phyloP scores from a whole-genome alignment of 2,797 vertebrate genomes.

The Anabacerthia variegaticeps region DNA sequence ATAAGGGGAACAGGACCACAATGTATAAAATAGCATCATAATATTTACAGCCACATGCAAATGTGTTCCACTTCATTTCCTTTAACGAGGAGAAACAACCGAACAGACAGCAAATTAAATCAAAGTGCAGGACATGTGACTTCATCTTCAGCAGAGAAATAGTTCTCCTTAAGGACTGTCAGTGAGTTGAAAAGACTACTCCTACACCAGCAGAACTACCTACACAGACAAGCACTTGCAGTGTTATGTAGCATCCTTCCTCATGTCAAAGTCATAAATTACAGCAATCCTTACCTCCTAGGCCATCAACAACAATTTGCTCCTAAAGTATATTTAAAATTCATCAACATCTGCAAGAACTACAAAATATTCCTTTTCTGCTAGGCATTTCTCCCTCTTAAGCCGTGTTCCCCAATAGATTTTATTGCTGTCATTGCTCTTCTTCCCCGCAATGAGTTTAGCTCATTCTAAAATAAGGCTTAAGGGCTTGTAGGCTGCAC shows the following conservation, averaged over 20 bases:
- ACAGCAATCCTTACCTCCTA: neutral
- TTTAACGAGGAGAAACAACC: neutral
- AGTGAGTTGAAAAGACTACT: neutral
- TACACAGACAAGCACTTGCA: neutral
- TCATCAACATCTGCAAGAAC: neutral
- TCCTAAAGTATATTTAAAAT: conserved; percentile 6
- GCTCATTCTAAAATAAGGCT: neutral
- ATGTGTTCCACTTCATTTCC: neutral
- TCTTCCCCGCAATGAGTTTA: neutral
- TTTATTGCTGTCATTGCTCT: conserved; percentile 14
- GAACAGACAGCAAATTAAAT: neutral
- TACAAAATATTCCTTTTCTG: neutral
- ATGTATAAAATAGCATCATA: neutral
- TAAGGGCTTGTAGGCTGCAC: neutral
- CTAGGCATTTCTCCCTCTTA: neutral
- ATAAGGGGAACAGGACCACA: neutral
- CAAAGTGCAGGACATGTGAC: neutral
- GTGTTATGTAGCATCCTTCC: neutral
- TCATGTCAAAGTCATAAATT: neutral
- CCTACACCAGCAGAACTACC: neutral
- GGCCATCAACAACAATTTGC: neutral
- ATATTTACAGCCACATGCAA: neutral
- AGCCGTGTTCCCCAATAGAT: neutral
- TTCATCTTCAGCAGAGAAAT: neutral
- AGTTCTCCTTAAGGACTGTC: neutral